Evolutionary conservation across 1,140 invertebrate species (phyloP).

Genomic region (Periplaneta americana): DNA sequence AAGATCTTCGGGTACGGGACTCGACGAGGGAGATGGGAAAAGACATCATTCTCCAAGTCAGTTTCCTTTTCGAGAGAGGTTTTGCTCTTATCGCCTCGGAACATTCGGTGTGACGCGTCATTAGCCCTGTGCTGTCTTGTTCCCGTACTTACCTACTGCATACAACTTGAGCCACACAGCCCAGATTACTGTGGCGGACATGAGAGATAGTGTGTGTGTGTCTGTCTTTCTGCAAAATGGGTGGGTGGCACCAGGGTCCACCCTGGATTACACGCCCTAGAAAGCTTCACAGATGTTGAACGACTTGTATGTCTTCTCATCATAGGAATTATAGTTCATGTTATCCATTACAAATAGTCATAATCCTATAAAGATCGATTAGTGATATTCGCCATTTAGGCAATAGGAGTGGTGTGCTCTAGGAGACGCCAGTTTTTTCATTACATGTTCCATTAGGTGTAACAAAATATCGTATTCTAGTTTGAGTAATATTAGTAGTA

Average conservation of each 20-base stretch:
- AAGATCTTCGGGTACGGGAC: not conserved
- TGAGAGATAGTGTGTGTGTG: not conserved
- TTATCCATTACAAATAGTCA: too few relatives aligned
- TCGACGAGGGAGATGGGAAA: not conserved
- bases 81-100: not conserved
- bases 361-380: too few relatives aligned
- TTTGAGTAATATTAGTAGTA: too few relatives aligned
- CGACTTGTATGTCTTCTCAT: not conserved
- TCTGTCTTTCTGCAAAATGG: not conserved
- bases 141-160: too few relatives aligned
- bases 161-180: too few relatives aligned
- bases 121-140: not conserved
- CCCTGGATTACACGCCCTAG: not conserved
- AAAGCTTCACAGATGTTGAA: not conserved
- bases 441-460: too few relatives aligned
- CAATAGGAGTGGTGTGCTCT: too few relatives aligned
- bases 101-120: conserved; percentile 10
- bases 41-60: not conserved
- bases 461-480: too few relatives aligned
- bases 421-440: too few relatives aligned
- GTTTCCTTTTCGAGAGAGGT: not conserved
- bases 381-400: too few relatives aligned
- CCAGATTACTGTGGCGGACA: not conserved
- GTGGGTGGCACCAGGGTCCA: not conserved
- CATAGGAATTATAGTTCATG: too few relatives aligned